Base-by-base conservation (phyloP, 2,888 invertebrate species). In the Embidobia sp. region DNA sequence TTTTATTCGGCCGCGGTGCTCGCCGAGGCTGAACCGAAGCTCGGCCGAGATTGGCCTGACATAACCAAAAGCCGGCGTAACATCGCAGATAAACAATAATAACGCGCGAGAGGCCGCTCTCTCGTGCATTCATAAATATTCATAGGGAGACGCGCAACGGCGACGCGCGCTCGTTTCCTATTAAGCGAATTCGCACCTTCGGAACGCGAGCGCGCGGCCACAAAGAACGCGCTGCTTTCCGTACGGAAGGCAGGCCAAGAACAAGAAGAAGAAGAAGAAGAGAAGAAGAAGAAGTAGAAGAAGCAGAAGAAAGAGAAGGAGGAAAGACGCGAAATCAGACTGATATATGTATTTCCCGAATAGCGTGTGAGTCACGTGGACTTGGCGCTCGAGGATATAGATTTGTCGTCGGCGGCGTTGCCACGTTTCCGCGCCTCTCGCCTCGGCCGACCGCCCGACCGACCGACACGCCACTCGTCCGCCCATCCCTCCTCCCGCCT, bases 301-400 rank as follows among this genome's bases (percentile, higher is more conserved):
- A 15, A 18, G 16, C 7, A 31, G 35, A 40, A 35, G 33, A 55
- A 55, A 27, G 10, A 19, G 57, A 70, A 59, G 19, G 15, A 67
- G 18, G 61, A 66, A 72, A 44, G 70, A 70, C 42, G 66, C 79
- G 80, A 80, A 74, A 79, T 81, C 75, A 73, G 81, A 57, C 74
- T 67, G 79, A 81, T 61, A 55, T 74, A 48, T 70, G 76, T 64
- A 80, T 83, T 82, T 83, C 80, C 80, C 81, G 84, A 85, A 84
- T 82, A 82, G 82, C 64, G 75, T 80, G 80, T 79, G 80, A 83
- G 83, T 86, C 86, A 86, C 85, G 86, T 86, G 86, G 83, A 48
- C 85, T 82, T 81, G 75, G 78, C 42, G 73, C 80, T 74, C 75
- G 79, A 74, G 57, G 79, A 75, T 74, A 78, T 70, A 69, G 79